Base-by-base conservation (phyloP, 2,888 invertebrate species). In the Dryadula phaetusa region DNA sequence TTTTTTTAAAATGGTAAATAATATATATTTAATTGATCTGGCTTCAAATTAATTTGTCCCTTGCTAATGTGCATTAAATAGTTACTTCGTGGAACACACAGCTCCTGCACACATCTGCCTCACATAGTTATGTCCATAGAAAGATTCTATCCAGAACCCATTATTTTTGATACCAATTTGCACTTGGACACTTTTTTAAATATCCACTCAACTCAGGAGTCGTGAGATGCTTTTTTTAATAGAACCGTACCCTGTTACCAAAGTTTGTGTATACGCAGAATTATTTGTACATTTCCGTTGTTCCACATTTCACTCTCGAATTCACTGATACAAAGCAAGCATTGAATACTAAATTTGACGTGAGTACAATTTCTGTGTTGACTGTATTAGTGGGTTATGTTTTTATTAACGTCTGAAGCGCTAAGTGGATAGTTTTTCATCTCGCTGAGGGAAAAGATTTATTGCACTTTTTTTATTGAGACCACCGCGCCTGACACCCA, bases 171-270 rank as follows among this genome's bases (percentile, higher is more conserved):
- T 47, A 37, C 42, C 34, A 61, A 67, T 42, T 49, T 56, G 22
- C 8, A 65, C 46, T 70, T 66, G 34, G 12, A 65, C 47, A 18
- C 16, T 88, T 88, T 88, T 87, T 79, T 66, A 70, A 71, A 73
- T 79, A 81, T 80, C 82, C 84, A 82, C 84, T 88, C 40, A 60
- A 82, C 82, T 84, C 83, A 82, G 84, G 82, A 87, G 85, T 88
- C 90, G 90, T 89, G 89, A 87, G 85, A 81, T 80, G 77, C 77
- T 89, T 89, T 89, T 91, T 84, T 78, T 75, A 73, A 72, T 67
- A 76, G 77, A 77, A 81, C 85, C 85, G 87, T 87, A 83, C 83
- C 82, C 78, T 80, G 81, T 79, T 65, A 56, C 80, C 79, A 78
- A 77, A 78, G 75, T 76, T 22, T 52, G 44, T 40, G 18, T 63